Evolutionary conservation across 1,140 invertebrate genomes (phyloP), one percentile per base, ranked within the genome.

Genomic region (Micrasema minimum): DNA sequence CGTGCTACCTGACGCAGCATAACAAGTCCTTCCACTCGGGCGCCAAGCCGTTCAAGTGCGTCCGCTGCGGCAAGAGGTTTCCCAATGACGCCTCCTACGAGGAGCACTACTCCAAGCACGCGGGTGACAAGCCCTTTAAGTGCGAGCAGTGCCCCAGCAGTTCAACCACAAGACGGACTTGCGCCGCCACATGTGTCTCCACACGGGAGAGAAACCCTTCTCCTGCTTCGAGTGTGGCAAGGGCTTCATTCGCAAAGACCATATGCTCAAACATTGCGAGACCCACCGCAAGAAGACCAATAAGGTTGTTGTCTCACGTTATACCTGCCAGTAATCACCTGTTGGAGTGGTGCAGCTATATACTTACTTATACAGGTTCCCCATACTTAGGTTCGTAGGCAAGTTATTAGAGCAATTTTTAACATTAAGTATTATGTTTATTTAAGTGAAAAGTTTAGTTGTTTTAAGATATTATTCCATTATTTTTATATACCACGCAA

Each of bases 231-330:
- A 87, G 37, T 96, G 95, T 79, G 88, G 89, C 48, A 97, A 97
- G 82, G 92, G 93, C 20, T 97, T 97, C 81, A 96, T 95, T 73
- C 88, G 96, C 57, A 95, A 96, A 80, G 96, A 98, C 81, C 96
- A 98, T 81, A 93, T 97, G 92, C 88, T 94, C 66, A 98, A 98
- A 81, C 96, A 98, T 82, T 85, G 88, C 62, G 91, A 94, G 64
- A 98, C 94, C 20, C 96, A 98, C 81, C 79, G 80, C 72, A 85
- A 82, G 77, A 84, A 83, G 72, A 82, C 79, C 67, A 73, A 79
- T 62, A 79, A 67, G 72, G 72, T 74, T 74, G 69, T 74, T 74
- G 72, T 74, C 65, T 74, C 66, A 71, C 69, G 71, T 74, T 74
- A 57, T 74, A 74, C 72, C 72, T 74, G 72, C 69, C 65, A 26